Evolutionary conservation across 2,113 vertebrate species (phyloP).

Genomic region (Cyrtonyx montezumae): DNA sequence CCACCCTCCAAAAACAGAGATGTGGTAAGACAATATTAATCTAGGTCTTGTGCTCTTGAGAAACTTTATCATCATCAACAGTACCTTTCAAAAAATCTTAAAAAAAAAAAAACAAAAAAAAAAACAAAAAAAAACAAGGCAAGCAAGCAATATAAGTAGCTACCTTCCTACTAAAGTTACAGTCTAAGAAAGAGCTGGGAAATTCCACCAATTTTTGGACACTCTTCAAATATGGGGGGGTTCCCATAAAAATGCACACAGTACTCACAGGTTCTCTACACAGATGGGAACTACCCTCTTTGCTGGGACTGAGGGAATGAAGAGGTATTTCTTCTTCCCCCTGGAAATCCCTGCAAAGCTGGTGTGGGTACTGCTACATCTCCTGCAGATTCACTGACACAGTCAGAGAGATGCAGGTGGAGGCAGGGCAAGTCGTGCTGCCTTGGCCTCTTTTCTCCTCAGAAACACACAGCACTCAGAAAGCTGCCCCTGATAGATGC

Average conservation of each 20-base stretch:
- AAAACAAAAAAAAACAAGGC: not conserved
- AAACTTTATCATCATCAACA: not conserved
- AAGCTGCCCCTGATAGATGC: not conserved
- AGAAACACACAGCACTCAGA: not conserved
- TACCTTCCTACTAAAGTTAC: not conserved
- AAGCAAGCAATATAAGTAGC: not conserved
- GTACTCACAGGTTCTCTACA: not conserved
- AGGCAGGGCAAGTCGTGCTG: not conserved
- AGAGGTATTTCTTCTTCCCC: not conserved
- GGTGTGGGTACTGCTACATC: not conserved
- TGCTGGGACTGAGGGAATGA: not conserved
- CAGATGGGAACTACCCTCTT: not conserved
- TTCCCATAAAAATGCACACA: accelerated
- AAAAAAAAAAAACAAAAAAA: not conserved
- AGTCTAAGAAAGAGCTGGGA: not conserved
- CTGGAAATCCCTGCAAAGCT: slow-evolving; percentile 4
- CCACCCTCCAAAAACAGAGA: not conserved
- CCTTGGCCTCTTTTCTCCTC: not conserved
- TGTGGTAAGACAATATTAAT: not conserved
- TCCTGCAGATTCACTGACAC: not conserved
- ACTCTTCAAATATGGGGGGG: not conserved
- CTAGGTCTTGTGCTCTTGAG: not conserved
- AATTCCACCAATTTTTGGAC: not conserved
- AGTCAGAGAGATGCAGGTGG: not conserved
- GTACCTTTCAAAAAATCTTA: not conserved